These are phyloP conservation scores for Hesperophylax magnus DNA, from an alignment of 1,140 invertebrate genomes.

Conservation along the genomic window DNA sequence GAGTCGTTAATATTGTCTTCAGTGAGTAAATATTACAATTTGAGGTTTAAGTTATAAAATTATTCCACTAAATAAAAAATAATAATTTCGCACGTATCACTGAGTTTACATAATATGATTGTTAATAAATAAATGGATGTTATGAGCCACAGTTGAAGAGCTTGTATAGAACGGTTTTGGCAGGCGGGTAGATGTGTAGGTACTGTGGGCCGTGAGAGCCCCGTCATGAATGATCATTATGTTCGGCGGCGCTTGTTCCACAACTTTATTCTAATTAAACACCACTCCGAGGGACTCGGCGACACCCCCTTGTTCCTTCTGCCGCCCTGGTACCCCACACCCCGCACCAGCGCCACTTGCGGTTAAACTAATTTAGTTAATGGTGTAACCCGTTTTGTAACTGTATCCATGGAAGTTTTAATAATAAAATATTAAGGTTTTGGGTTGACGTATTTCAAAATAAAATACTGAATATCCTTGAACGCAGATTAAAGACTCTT, in stretches of 20 bases:
- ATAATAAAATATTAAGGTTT: too few relatives aligned
- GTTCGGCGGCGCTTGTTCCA: conserved; percentile 39
- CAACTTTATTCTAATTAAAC: conserved; percentile 41
- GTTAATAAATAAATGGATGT: neutral
- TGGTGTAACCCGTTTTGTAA: neutral
- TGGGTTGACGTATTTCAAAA: too few relatives aligned
- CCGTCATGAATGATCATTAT: conserved; percentile 43
- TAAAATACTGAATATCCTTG: too few relatives aligned
- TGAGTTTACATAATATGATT: too few relatives aligned
- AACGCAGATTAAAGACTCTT: too few relatives aligned
- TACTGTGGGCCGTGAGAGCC: conserved; percentile 44
- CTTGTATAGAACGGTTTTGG: neutral
- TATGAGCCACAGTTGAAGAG: neutral
- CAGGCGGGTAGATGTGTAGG: neutral
- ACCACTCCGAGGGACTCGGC: neutral
- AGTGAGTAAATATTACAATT: too few relatives aligned
- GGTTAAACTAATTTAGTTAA: neutral
- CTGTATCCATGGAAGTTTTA: too few relatives aligned
- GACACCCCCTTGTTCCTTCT: neutral
- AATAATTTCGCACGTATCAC: too few relatives aligned
- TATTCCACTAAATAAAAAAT: too few relatives aligned
- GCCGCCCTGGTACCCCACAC: too few relatives aligned
- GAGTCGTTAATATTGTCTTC: too few relatives aligned
- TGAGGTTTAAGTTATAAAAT: too few relatives aligned
- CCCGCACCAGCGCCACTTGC: neutral